These are phyloP conservation scores for Candoia aspera DNA, from an alignment of 2,113 vertebrate species.

Conservation along the genomic window DNA sequence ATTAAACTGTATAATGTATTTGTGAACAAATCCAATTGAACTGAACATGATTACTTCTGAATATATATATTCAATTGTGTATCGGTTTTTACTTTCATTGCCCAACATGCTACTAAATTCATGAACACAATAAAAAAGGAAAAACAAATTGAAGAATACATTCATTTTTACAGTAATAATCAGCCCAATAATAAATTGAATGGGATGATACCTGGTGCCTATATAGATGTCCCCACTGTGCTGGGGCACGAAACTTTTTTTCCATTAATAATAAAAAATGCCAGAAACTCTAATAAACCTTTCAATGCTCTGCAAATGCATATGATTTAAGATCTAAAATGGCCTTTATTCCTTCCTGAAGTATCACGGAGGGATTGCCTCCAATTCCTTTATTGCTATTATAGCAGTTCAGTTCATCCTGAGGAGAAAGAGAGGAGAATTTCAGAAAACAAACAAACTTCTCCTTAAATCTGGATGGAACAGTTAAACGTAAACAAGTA, in stretches of 20 bases:
- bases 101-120: slow-evolving; percentile 15
- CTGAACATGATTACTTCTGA: neutral
- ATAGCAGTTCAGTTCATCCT: slow-evolving; percentile 33
- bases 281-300: slow-evolving; percentile 18
- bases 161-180: neutral
- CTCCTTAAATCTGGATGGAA: slow-evolving; percentile 25
- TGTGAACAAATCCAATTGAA: neutral
- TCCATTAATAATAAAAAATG: neutral
- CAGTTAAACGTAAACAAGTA: slow-evolving; percentile 14
- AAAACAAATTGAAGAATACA: slow-evolving; percentile 40
- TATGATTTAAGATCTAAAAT: slow-evolving; percentile 5
- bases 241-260: slow-evolving; percentile 4
- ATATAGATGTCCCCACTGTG: slow-evolving; percentile 5
- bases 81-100: slow-evolving; percentile 22
- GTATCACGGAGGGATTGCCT: neutral
- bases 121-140: neutral
- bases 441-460: neutral
- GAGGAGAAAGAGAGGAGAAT: neutral
- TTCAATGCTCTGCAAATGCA: slow-evolving; percentile 9
- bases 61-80: neutral
- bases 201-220: neutral
- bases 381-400: slow-evolving; percentile 33
- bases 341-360: slow-evolving; percentile 31
- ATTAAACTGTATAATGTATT: neutral
- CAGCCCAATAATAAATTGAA: slow-evolving; percentile 3